Percentiles rank a stretch among this genome's conserved stretches.
Evolutionary conservation across 1,140 invertebrate genomes (phyloP).

Genomic region (Drosophila sp.): DNA sequence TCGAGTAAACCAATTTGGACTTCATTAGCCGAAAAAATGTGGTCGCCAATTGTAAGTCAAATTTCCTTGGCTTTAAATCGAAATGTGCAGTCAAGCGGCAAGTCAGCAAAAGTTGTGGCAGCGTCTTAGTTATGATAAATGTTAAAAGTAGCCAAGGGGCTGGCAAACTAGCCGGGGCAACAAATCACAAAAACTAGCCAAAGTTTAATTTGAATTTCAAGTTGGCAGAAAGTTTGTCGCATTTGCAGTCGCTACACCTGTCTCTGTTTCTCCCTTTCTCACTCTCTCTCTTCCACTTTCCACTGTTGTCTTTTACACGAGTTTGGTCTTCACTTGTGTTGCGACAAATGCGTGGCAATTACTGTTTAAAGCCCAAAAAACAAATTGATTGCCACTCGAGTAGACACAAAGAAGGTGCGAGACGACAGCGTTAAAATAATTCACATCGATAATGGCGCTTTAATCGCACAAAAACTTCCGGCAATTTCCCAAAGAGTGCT

Average conservation of each 20-base stretch:
- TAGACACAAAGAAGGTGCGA: slow-evolving; percentile 12
- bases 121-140: slow-evolving; percentile 68
- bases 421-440: slow-evolving; percentile 69
- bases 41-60: slow-evolving; percentile 27
- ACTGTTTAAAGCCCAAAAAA: slow-evolving; percentile 67
- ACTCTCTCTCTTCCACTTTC: slow-evolving; percentile 14
- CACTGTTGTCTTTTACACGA: slow-evolving; percentile 33
- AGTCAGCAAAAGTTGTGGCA: slow-evolving; percentile 27
- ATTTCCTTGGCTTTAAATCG: slow-evolving; percentile 29
- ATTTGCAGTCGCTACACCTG: slow-evolving; percentile 16
- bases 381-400: slow-evolving; percentile 73
- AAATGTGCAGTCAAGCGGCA: slow-evolving; percentile 17
- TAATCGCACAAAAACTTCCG: slow-evolving; percentile 80
- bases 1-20: slow-evolving; percentile 40
- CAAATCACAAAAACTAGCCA: slow-evolving; percentile 71
- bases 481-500: slow-evolving; percentile 77
- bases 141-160: slow-evolving; percentile 3
- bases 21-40: slow-evolving; percentile 50
- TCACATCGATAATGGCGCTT: slow-evolving; percentile 81
- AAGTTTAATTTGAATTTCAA: slow-evolving; percentile 82
- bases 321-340: slow-evolving; percentile 22
- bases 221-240: slow-evolving; percentile 63
- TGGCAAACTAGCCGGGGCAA: slow-evolving; percentile 28
- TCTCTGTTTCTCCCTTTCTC: neutral
- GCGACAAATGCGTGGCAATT: slow-evolving; percentile 76